Evolutionary conservation across 1,140 invertebrate genomes (phyloP).

Genomic region (Venturia canescens): DNA sequence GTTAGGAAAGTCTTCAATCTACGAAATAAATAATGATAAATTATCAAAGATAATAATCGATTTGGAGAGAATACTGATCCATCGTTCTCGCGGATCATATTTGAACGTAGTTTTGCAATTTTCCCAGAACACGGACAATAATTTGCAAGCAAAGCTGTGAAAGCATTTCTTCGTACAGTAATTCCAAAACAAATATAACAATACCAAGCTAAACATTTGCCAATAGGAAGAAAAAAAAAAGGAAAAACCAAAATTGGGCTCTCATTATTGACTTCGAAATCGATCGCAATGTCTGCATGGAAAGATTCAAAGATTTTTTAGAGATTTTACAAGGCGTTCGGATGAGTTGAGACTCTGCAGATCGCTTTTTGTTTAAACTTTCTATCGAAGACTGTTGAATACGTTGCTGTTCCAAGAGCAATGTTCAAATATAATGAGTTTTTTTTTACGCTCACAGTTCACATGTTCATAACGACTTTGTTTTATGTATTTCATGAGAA

Average conservation of each 20-base stretch:
- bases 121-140: constrained; percentile 53
- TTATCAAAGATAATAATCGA: constrained; percentile 57
- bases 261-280: too few species aligned
- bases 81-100: constrained; percentile 62
- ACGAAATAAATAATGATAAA: constrained; percentile 59
- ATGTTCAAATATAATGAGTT: too few species aligned
- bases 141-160: constrained; percentile 72
- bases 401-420: too few species aligned
- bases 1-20: constrained; percentile 53
- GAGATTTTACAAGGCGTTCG: too few species aligned
- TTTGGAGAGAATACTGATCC: constrained; percentile 64
- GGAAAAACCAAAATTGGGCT: not conserved
- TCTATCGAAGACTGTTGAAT: too few species aligned
- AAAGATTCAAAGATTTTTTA: too few species aligned
- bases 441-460: too few species aligned
- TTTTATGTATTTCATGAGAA: too few species aligned
- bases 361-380: too few species aligned
- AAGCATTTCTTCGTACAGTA: constrained; percentile 42
- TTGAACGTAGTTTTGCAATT: constrained; percentile 58
- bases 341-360: too few species aligned
- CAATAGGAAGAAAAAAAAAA: not conserved
- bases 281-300: too few species aligned
- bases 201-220: not conserved
- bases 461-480: too few species aligned
- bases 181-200: not conserved